phyloP scores from a whole-genome alignment of 1,140 invertebrate species.

The Caenorhabditis inopinata region DNA sequence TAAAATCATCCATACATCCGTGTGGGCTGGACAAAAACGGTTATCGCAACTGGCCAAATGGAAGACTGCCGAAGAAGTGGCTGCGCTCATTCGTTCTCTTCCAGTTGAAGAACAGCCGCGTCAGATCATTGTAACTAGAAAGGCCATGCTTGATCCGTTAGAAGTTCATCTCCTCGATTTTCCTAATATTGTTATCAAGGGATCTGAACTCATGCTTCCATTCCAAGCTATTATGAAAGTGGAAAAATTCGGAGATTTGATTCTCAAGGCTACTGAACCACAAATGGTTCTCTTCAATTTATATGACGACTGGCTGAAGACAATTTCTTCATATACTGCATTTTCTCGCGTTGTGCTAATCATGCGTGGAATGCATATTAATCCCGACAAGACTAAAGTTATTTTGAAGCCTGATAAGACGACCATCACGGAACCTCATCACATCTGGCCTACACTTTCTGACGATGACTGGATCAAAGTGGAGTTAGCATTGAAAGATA shows the following conservation, averaged over 20 bases:
- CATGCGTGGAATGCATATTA: constrained; percentile 92
- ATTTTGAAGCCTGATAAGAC: constrained; percentile 98
- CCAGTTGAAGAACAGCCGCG: constrained; percentile 99
- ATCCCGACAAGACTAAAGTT: constrained; percentile 97
- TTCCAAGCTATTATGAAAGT: constrained; percentile 96
- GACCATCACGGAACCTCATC: constrained; percentile 95
- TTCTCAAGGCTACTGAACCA: constrained; percentile 97
- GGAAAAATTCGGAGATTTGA: constrained; percentile 98
- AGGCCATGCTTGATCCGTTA: constrained; percentile 78
- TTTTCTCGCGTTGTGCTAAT: constrained; percentile 97
- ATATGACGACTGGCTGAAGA: constrained; percentile 97
- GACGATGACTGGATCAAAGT: constrained; percentile 99
- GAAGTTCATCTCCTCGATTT: constrained; percentile 91
- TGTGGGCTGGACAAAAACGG: constrained; percentile 89
- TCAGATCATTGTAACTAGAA: constrained; percentile 98
- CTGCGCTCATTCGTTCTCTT: constrained; percentile 93
- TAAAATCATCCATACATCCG: constrained; percentile 99
- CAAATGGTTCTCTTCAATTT: constrained; percentile 99
- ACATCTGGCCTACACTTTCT: constrained; percentile 95
- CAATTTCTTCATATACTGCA: constrained; percentile 71
- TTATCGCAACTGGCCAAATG: constrained; percentile 85
- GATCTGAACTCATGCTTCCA: constrained; percentile 93
- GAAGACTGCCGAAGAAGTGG: constrained; percentile 99
- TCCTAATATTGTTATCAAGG: constrained; percentile 99
- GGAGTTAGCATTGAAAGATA: constrained; percentile 94